Evolutionary conservation across 2,888 invertebrate species (phyloP).

Genomic region (Drosophila gaucha): DNA sequence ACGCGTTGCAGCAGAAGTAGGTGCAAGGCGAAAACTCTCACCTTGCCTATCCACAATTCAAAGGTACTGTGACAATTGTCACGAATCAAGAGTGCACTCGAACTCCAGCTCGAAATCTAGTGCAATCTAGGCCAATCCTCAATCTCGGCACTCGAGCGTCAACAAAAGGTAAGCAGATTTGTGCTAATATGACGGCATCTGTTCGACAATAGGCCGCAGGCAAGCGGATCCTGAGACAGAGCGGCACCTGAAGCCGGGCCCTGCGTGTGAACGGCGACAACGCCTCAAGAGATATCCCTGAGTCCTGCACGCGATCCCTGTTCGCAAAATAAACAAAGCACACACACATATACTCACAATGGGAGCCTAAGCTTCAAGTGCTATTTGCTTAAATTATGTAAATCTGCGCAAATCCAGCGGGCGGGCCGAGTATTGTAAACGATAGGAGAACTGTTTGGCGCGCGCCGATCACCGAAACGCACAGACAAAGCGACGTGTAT

Average conservation of each 20-base stretch:
- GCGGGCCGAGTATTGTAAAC: constrained; percentile 50
- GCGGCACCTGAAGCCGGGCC: constrained; percentile 33
- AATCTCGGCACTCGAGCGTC: constrained; percentile 64
- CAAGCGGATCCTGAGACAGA: constrained; percentile 27
- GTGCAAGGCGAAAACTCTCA: constrained; percentile 53
- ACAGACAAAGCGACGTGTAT: constrained; percentile 62
- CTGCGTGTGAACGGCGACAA: constrained; percentile 68
- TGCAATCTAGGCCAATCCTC: constrained; percentile 41
- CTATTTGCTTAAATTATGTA: constrained; percentile 73
- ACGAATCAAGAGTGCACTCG: constrained; percentile 60
- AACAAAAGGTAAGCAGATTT: constrained; percentile 78
- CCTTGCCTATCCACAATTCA: constrained; percentile 48
- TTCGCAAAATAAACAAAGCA: constrained; percentile 49
- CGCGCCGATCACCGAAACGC: constrained; percentile 36
- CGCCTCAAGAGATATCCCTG: constrained; percentile 48
- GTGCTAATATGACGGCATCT: constrained; percentile 79
- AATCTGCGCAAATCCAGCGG: constrained; percentile 71
- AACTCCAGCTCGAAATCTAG: constrained; percentile 40
- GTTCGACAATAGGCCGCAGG: constrained; percentile 49
- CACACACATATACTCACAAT: not conserved
- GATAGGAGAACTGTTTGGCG: constrained; percentile 23
- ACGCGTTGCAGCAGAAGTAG: constrained; percentile 46
- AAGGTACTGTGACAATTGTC: constrained; percentile 74
- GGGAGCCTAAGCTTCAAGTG: constrained; percentile 50
- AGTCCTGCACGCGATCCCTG: constrained; percentile 34